Percentiles rank a stretch among this genome's conserved stretches.
Evolutionary conservation across 1,140 invertebrate species (phyloP).

Genomic region (Sitophilus oryzae): DNA sequence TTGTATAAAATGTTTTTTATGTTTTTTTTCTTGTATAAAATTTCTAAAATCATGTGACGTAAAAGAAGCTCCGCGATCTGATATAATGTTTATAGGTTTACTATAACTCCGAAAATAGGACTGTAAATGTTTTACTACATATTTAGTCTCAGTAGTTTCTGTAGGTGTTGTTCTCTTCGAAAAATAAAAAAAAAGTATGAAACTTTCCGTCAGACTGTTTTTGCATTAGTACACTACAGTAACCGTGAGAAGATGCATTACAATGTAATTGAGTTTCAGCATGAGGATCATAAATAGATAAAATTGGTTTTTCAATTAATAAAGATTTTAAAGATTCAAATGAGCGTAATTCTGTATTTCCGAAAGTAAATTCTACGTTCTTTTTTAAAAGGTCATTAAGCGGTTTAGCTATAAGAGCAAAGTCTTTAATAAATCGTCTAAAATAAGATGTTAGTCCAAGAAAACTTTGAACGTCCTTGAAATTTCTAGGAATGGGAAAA

Average conservation of each 20-base stretch:
- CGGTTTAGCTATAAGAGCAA: conserved; percentile 30
- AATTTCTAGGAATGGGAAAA: conserved; percentile 18
- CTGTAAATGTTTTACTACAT: no score
- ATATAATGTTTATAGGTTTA: no score
- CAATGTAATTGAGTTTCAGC: conserved; percentile 22
- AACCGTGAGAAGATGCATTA: conserved; percentile 14
- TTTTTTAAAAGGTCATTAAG: conserved; percentile 33
- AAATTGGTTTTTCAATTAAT: conserved; percentile 10
- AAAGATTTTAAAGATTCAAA: conserved; percentile 19
- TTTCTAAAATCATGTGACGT: no score
- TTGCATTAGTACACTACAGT: no score
- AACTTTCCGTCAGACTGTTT: no score
- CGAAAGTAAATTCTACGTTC: conserved; percentile 9
- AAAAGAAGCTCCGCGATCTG: no score
- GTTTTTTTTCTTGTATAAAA: no score
- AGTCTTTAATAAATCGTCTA: conserved; percentile 28
- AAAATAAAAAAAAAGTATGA: no score
- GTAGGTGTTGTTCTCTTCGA: no score
- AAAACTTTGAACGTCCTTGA: conserved; percentile 20
- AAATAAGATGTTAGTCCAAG: conserved; percentile 26
- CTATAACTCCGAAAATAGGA: no score
- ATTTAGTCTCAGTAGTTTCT: no score
- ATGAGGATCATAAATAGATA: conserved; percentile 14
- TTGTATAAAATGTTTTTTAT: no score
- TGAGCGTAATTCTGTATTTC: conserved; percentile 30